Conservation (phyloP, 2,113 vertebrate genomes). For the Gobiocypris rarus region DNA sequence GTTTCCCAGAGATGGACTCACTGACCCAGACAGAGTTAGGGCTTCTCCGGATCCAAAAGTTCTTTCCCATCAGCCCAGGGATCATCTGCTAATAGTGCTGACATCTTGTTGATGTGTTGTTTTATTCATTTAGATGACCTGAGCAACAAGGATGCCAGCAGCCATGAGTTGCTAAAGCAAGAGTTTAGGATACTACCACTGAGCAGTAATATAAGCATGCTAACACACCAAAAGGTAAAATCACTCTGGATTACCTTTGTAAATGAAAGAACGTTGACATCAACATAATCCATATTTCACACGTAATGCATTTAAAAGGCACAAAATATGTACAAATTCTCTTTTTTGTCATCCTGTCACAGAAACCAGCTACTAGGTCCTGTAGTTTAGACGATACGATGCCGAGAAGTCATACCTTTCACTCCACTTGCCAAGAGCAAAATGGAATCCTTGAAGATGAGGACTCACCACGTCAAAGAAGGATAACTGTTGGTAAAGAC, state of each 20-base stretch:
- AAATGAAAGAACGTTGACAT: background rate
- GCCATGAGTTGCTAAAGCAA: slow-evolving; percentile 62
- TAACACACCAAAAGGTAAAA: slow-evolving; percentile 64
- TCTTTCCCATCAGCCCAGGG: slow-evolving; percentile 35
- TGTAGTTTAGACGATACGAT: slow-evolving; percentile 59
- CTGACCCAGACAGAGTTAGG: slow-evolving; percentile 21
- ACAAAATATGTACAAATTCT: background rate
- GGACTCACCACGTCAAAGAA: slow-evolving; percentile 52
- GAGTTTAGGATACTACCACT: slow-evolving; percentile 58
- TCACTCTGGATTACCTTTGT: background rate
- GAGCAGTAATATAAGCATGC: slow-evolving; percentile 62
- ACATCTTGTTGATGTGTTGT: slow-evolving; percentile 34
- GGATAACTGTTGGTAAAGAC: slow-evolving; percentile 63
- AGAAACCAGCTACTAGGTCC: slow-evolving; percentile 66
- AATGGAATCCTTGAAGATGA: slow-evolving; percentile 52
- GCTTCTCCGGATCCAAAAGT: slow-evolving; percentile 12
- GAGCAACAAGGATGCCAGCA: slow-evolving; percentile 61
- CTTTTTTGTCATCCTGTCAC: slow-evolving; percentile 28
- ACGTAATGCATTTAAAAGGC: background rate
- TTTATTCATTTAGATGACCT: slow-evolving; percentile 66
- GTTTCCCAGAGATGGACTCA: slow-evolving; percentile 49
- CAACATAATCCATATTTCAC: slow-evolving; percentile 13
- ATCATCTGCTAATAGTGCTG: background rate
- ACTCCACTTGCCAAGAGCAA: slow-evolving; percentile 39
- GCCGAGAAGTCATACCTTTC: slow-evolving; percentile 62